These are phyloP conservation scores for Hypomesus transpacificus DNA, from an alignment of 2,113 vertebrate species.

Conservation along the genomic window DNA sequence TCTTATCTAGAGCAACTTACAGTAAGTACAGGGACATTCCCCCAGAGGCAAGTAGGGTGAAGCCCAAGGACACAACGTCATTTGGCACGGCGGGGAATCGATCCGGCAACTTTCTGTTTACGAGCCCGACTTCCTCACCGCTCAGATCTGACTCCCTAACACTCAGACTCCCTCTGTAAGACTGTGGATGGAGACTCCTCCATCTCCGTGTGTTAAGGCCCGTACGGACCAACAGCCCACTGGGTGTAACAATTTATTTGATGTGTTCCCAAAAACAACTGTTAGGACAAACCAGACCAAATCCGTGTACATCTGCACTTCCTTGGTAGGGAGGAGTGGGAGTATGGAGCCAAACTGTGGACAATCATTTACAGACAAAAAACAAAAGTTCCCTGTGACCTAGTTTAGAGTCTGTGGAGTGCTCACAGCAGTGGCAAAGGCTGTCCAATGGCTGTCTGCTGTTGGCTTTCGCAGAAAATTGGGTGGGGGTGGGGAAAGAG, in stretches of 20 bases:
- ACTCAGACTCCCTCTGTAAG: too few relatives aligned
- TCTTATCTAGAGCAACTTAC: too few relatives aligned
- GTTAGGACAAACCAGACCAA: conserved; percentile 26
- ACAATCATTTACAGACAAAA: conserved; percentile 38
- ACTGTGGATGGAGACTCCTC: too few relatives aligned
- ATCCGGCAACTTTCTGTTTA: too few relatives aligned
- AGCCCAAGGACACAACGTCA: too few relatives aligned
- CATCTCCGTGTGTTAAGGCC: neutral
- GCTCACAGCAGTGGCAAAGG: conserved; percentile 49
- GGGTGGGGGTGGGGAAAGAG: conserved; percentile 13
- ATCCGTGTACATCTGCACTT: conserved; percentile 38
- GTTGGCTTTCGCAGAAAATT: conserved; percentile 53
- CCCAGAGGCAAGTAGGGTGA: too few relatives aligned
- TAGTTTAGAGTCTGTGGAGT: conserved; percentile 46
- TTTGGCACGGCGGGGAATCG: too few relatives aligned
- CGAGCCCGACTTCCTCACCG: too few relatives aligned
- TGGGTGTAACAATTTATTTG: neutral
- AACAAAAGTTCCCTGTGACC: conserved; percentile 55
- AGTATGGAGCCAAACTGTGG: conserved; percentile 30
- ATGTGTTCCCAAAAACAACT: conserved; percentile 5
- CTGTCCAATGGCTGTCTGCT: conserved; percentile 50
- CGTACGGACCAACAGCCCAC: neutral
- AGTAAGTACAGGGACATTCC: too few relatives aligned
- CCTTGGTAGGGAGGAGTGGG: conserved; percentile 22
- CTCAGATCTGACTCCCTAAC: too few relatives aligned